Evolutionary conservation across 2,797 vertebrate species (phyloP), one percentile per base, ranked within the genome.

Genomic region (Galaxias olidus): DNA sequence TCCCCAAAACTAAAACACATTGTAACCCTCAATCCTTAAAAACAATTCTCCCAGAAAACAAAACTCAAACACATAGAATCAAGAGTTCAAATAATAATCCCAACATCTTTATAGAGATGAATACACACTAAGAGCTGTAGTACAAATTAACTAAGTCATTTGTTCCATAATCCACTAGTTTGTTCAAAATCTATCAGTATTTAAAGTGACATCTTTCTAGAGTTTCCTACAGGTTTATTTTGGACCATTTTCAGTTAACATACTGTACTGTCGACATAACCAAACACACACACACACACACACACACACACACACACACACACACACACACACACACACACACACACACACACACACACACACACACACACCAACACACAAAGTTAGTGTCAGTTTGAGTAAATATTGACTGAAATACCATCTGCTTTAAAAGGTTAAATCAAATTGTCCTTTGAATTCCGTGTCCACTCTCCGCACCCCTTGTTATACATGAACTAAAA

Each of bases 1-100:
- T n/a, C 58, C 4, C 46, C 52, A 82, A 87, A 85, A 73, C 82
- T 81, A 80, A 88, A 88, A 81, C 62, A 68, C 69, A 68, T 77
- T 66, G 74, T 41, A 74, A 71, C n/a, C 0, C 46, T 75, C 68
- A 19, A 70, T 56, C 65, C 50, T 51, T 56, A 40, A 55, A 18
- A 64, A 43, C 9, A 63, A 60, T 56, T 40, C 13, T 13, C 19
- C 8, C 69, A 64, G 12, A 30, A 45, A 42, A 40, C 17, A 63
- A 44, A 42, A 42, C 66, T 76, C 6, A 60, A 69, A 72, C 69
- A 50, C 56, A 65, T 70, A 66, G 56, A 14, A 40, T 66, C 64
- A 58, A 71, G 54, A 65, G 65, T 65, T 50, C 4, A 55, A 71
- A 71, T n/a, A n/a, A n/a, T n/a, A 52, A 19, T 40, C 30, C 17